Percentiles rank a stretch among this genome's conserved stretches.
Conservation (phyloP, 2,113 vertebrate genomes). For the Syrmaticus mikado region DNA sequence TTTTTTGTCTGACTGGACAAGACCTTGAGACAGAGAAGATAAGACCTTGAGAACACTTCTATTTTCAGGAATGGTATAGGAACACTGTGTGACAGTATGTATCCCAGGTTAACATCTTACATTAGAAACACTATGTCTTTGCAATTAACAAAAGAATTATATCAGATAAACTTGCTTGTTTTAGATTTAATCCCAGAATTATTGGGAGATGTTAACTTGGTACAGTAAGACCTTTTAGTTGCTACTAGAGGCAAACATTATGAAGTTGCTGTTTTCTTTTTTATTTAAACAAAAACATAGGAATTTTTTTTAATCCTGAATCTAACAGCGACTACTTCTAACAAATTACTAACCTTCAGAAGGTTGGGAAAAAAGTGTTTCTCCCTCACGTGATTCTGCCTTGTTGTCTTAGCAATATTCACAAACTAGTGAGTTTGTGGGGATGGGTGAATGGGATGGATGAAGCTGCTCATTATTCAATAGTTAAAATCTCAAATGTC, state of each 20-base stretch:
- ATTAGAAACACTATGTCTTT: background rate
- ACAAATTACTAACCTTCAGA: background rate
- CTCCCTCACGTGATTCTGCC: background rate
- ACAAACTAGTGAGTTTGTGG: background rate
- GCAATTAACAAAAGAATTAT: background rate
- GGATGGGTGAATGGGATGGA: background rate
- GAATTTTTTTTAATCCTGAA: background rate
- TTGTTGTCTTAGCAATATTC: background rate
- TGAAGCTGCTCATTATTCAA: background rate
- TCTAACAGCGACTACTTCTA: background rate
- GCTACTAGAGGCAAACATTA: background rate
- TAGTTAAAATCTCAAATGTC: background rate
- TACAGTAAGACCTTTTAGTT: background rate
- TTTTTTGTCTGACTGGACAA: background rate
- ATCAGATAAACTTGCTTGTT: background rate
- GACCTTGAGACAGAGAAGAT: background rate
- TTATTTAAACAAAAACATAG: background rate
- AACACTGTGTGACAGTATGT: fast-evolving
- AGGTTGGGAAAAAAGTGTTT: background rate
- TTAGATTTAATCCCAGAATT: background rate
- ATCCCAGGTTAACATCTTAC: background rate
- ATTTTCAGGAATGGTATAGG: background rate
- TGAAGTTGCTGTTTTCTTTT: background rate
- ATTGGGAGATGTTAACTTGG: background rate
- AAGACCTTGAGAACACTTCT: background rate